Evolutionary conservation across 1,140 invertebrate species (phyloP).

Genomic region (Euwallacea fornicatus): DNA sequence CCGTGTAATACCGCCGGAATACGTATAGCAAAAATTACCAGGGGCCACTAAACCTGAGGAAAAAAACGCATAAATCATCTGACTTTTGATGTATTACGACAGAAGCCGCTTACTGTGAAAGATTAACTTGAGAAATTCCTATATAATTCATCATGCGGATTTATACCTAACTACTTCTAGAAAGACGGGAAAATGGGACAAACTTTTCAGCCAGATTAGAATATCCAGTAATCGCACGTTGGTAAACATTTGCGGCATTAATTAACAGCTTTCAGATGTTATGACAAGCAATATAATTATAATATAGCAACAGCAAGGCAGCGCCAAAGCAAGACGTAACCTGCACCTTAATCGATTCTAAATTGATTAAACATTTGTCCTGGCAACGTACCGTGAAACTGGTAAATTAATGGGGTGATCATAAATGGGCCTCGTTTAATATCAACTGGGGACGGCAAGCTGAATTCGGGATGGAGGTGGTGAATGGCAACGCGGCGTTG

Average conservation of each 20-base stretch:
- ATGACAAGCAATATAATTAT: conserved; percentile 5
- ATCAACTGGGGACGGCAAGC: no score
- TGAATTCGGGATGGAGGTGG: no score
- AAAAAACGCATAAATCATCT: conserved; percentile 33
- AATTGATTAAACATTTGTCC: conserved; percentile 6
- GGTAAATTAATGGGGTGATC: no score
- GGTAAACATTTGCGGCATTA: background rate
- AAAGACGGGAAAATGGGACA: background rate
- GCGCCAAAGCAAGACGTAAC: background rate
- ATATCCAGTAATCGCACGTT: background rate
- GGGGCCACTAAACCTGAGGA: conserved; percentile 13
- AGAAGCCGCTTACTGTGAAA: conserved; percentile 31
- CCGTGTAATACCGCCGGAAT: conserved; percentile 1
- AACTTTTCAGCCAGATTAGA: conserved; percentile 11
- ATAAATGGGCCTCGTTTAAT: no score
- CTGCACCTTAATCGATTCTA: background rate
- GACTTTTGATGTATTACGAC: conserved; percentile 34
- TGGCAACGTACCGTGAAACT: background rate
- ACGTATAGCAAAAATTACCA: conserved; percentile 17
- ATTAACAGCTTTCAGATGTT: background rate
- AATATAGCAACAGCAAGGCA: background rate
- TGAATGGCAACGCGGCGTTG: no score
- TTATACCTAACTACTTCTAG: conserved; percentile 20
- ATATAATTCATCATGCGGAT: conserved; percentile 32
- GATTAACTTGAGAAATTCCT: conserved; percentile 32